Base-by-base conservation (phyloP, 2,797 vertebrate genomes). In the Margarornis squamiger region DNA sequence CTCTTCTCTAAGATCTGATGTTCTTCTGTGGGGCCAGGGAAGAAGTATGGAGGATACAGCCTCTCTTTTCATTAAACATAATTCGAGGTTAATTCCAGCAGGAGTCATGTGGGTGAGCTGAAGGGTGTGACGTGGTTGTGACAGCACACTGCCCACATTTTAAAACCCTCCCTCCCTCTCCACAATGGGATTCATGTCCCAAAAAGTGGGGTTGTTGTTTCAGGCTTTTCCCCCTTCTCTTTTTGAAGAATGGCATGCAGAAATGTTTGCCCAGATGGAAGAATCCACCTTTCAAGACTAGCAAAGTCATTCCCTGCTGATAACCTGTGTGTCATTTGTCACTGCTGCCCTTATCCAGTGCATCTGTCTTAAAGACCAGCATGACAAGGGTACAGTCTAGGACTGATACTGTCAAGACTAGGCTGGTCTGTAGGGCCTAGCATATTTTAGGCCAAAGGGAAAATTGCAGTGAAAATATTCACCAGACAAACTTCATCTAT, bases 241-340 rank as follows among this genome's bases (percentile, higher is more conserved):
- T 83, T 49, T 45, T 52, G 52, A 62, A 48, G 61, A 77, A 76
- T 22, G 23, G 45, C 14, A 4, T 45, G 55, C 51, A 52, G 49
- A 93, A 90, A n/a, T 81, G 45, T 41, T 83, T 78, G 49, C 27
- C 24, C 34, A 77, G 23, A 7, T 77, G 49, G 54, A 75, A 83
- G 61, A 91, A 67, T 59, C 45, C 41, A 7, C 30, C 74, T 67
- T 86, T 77, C 61, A 71, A 15, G 17, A 39, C 48, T 36, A 51
- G 49, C 46, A 80, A 62, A 86, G 26, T 32, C 51, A 14, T 91
- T 77, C 21, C 10, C 34, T 45, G 36, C 62, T 30, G 27, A 12
- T 41, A 61, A 34, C 38, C 29, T 38, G 29, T 39, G 59, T 4
- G 2, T 73, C 45, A 10, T 57, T 52, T 77, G 52, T 58, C 82